Evolutionary conservation across 2,888 invertebrate species (phyloP).

Genomic region (Acheta domesticus): DNA sequence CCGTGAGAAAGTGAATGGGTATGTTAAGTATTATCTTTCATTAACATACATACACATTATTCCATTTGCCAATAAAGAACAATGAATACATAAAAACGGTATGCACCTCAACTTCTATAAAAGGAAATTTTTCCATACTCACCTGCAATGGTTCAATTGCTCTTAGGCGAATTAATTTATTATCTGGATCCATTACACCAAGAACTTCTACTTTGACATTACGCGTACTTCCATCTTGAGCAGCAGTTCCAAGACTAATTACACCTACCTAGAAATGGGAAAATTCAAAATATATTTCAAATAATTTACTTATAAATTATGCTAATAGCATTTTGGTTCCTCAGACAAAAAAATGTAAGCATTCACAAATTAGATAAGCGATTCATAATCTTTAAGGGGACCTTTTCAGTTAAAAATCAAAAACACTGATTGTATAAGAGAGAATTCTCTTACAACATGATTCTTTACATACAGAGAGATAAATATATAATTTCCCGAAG

Average conservation of each 20-base stretch:
- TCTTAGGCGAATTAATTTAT: conserved; percentile 69
- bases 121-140: not conserved
- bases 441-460: too few species aligned
- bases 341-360: not conserved
- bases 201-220: conserved; percentile 85
- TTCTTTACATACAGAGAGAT: too few species aligned
- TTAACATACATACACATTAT: too few species aligned
- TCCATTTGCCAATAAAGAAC: too few species aligned
- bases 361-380: not conserved
- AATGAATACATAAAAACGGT: too few species aligned
- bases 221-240: conserved; percentile 69
- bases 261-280: conserved; percentile 60
- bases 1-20: not conserved
- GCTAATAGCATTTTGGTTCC: not conserved
- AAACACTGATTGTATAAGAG: too few species aligned
- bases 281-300: conserved; percentile 11
- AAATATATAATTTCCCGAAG: too few species aligned
- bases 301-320: not conserved
- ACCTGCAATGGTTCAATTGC: conserved; percentile 74
- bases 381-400: too few species aligned
- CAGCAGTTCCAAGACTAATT: conserved; percentile 82
- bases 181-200: conserved; percentile 72
- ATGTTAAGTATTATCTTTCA: not conserved
- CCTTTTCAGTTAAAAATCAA: too few species aligned
- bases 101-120: too few species aligned